Evolutionary conservation across 1,140 invertebrate species (phyloP).

Genomic region (Drosophila serrata): DNA sequence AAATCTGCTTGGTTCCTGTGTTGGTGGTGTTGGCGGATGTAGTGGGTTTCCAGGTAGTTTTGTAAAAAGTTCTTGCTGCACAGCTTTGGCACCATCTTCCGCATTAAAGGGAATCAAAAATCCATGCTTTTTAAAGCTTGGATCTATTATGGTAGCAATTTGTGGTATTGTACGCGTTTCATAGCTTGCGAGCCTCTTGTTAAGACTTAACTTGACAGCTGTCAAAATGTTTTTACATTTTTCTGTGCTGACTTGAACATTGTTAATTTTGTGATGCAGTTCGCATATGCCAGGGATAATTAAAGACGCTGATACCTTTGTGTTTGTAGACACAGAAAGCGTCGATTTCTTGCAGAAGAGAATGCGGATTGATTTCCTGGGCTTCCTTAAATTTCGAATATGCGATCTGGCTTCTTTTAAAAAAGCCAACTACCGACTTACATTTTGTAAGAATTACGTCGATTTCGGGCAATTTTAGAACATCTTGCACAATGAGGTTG

Average conservation of each 20-base stretch:
- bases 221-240: neutral
- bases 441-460: too few species aligned
- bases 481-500: too few species aligned
- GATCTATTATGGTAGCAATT: neutral
- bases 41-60: neutral
- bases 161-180: conserved; percentile 4
- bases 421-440: too few species aligned
- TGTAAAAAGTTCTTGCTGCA: neutral
- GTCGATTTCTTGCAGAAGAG: too few species aligned
- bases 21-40: conserved; percentile 2
- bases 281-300: conserved; percentile 2
- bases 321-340: neutral
- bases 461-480: too few species aligned
- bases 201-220: neutral
- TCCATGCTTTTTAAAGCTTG: conserved; percentile 1
- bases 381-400: too few species aligned
- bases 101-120: too few species aligned
- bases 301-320: neutral
- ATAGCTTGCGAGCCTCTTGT: neutral
- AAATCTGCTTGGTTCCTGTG: too few species aligned
- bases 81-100: neutral
- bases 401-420: too few species aligned
- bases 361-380: too few species aligned
- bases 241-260: neutral
- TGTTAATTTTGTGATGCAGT: conserved; percentile 2